Conservation (phyloP, 2,797 vertebrate species). For the Acanthurus lineatus region DNA sequence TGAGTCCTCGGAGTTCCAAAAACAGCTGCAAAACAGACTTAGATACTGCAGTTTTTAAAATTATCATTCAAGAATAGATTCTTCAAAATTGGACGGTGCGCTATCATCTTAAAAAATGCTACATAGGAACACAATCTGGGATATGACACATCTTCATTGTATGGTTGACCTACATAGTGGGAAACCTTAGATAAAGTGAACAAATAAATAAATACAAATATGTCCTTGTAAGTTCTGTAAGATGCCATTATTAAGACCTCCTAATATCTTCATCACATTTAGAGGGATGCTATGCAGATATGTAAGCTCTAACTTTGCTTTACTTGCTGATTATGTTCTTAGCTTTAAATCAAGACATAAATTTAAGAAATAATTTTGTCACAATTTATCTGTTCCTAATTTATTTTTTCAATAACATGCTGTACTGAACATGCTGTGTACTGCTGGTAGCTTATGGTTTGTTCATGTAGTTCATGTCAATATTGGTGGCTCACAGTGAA, state of each 20-base stretch:
- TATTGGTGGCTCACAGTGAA: neutral
- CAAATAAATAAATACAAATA: neutral
- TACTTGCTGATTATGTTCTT: neutral
- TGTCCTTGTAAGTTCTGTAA: neutral
- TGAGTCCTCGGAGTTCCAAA: neutral
- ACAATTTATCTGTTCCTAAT: no score
- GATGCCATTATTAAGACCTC: neutral
- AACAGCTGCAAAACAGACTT: neutral
- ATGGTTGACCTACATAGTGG: neutral
- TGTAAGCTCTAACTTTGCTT: neutral
- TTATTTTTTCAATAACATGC: neutral
- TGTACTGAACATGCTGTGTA: no score
- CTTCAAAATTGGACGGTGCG: neutral
- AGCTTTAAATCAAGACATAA: neutral
- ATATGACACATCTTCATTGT: neutral
- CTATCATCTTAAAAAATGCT: neutral
- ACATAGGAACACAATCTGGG: neutral
- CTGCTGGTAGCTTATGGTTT: neutral
- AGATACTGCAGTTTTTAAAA: neutral
- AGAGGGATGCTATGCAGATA: neutral
- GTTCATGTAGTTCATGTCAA: neutral
- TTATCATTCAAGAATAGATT: neutral
- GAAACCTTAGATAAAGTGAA: neutral
- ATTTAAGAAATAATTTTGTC: no score
- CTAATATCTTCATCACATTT: neutral